Percentiles rank a stretch among this genome's conserved stretches.
These are phyloP conservation scores for Euclidia mi DNA, from an alignment of 2,888 invertebrate species.

Conservation along the genomic window DNA sequence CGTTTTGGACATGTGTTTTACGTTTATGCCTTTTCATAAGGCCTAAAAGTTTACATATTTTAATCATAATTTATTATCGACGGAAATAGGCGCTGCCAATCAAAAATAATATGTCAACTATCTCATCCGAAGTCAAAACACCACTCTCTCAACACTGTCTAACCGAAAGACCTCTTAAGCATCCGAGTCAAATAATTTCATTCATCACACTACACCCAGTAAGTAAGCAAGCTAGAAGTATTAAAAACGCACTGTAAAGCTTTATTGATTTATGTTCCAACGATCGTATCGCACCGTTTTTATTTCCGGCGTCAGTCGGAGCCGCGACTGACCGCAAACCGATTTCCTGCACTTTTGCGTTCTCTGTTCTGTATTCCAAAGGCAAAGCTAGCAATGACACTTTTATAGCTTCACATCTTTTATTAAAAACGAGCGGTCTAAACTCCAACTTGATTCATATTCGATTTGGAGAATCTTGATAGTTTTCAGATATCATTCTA, in stretches of 20 bases:
- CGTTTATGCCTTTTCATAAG: too few relatives aligned
- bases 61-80: too few relatives aligned
- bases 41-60: too few relatives aligned
- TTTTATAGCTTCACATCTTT: conserved; percentile 15
- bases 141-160: too few relatives aligned
- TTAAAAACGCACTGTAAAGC: conserved; percentile 16
- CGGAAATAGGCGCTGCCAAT: too few relatives aligned
- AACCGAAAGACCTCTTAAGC: too few relatives aligned
- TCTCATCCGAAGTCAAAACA: too few relatives aligned
- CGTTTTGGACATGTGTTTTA: too few relatives aligned
- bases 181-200: too few relatives aligned
- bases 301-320: conserved; percentile 38
- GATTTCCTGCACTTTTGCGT: conserved; percentile 52
- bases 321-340: conserved; percentile 44
- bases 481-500: too few relatives aligned
- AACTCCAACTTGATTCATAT: conserved; percentile 1
- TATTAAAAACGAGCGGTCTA: conserved; percentile 3
- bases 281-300: conserved; percentile 20
- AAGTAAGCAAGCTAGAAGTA: conserved; percentile 9
- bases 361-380: conserved; percentile 21
- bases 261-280: conserved; percentile 14
- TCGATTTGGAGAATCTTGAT: not conserved
- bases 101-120: too few relatives aligned
- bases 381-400: conserved; percentile 7
- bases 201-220: too few relatives aligned